Evolutionary conservation across 2,113 vertebrate species (phyloP).

Genomic region (Bujurquina vittata): DNA sequence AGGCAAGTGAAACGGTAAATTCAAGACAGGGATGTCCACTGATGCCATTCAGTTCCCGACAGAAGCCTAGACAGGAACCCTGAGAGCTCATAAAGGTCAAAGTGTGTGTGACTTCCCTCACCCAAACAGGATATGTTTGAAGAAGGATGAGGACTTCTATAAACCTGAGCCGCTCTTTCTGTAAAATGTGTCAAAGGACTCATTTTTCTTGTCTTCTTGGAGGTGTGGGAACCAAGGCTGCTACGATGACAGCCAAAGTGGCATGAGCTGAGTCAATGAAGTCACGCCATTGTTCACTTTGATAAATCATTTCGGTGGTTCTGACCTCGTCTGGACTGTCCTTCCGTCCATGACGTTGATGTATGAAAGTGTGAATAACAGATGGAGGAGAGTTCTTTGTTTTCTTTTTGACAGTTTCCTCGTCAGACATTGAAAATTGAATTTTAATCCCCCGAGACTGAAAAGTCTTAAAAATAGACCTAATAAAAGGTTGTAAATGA

Average conservation of each 20-base stretch:
- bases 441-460: slow-evolving; percentile 1
- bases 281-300: slow-evolving; percentile 79
- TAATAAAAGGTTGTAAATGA: not conserved
- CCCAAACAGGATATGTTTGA: slow-evolving; percentile 77
- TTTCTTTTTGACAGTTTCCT: slow-evolving; percentile 51
- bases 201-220: slow-evolving; percentile 53
- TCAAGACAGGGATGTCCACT: slow-evolving; percentile 24
- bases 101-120: slow-evolving; percentile 47
- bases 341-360: slow-evolving; percentile 68
- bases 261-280: slow-evolving; percentile 48
- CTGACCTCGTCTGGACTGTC: slow-evolving; percentile 51
- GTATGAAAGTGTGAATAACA: slow-evolving; percentile 66
- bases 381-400: slow-evolving; percentile 2
- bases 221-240: slow-evolving; percentile 80
- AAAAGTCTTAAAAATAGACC: not conserved
- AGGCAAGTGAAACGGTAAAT: slow-evolving; percentile 9
- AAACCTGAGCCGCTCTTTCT: slow-evolving; percentile 54
- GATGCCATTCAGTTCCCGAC: slow-evolving; percentile 54
- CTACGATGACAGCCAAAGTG: slow-evolving; percentile 63
- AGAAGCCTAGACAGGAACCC: slow-evolving; percentile 73
- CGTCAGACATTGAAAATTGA: slow-evolving; percentile 33
- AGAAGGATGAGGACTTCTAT: slow-evolving; percentile 67
- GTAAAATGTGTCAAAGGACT: slow-evolving; percentile 71
- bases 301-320: slow-evolving; percentile 62
- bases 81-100: slow-evolving; percentile 65